phyloP scores from a whole-genome alignment of 2,888 invertebrate genomes.

The Silvanus unidentatus region DNA sequence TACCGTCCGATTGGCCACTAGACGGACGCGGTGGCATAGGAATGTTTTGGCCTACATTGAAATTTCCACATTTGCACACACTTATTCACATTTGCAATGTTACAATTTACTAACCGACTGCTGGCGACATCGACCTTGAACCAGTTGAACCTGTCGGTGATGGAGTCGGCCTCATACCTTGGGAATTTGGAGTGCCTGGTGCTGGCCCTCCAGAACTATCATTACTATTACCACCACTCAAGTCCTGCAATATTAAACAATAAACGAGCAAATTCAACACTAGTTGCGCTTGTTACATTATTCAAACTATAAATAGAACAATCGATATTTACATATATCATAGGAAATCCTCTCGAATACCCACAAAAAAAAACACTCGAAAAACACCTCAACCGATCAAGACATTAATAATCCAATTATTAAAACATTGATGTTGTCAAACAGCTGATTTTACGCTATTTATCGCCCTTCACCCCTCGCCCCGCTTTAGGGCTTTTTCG shows the following conservation, averaged over 20 bases:
- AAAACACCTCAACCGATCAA: no score
- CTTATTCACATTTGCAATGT: no score
- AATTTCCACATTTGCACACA: no score
- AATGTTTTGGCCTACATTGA: slow-evolving; percentile 73
- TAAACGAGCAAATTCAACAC: not conserved
- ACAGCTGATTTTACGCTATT: slow-evolving; percentile 24
- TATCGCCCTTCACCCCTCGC: slow-evolving; percentile 14
- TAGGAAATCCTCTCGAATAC: no score
- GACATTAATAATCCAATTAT: no score
- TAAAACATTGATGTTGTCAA: slow-evolving; percentile 1
- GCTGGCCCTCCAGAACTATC: slow-evolving; percentile 61
- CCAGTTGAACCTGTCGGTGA: slow-evolving; percentile 90
- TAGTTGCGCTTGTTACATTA: no score
- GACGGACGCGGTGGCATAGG: slow-evolving; percentile 94
- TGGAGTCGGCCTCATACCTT: slow-evolving; percentile 84
- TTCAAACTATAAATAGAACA: no score
- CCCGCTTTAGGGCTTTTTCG: slow-evolving; percentile 22
- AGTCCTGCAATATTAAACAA: slow-evolving; percentile 56
- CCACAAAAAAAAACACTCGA: no score
- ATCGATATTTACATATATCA: no score
- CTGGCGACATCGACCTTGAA: slow-evolving; percentile 96
- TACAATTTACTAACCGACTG: slow-evolving; percentile 68
- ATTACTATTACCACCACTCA: slow-evolving; percentile 63
- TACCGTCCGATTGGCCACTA: slow-evolving; percentile 63
- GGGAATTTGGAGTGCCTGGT: slow-evolving; percentile 64